These are phyloP conservation scores for Tetraodon nigroviridis DNA, from an alignment of 2,113 vertebrate genomes.

Conservation along the genomic window DNA sequence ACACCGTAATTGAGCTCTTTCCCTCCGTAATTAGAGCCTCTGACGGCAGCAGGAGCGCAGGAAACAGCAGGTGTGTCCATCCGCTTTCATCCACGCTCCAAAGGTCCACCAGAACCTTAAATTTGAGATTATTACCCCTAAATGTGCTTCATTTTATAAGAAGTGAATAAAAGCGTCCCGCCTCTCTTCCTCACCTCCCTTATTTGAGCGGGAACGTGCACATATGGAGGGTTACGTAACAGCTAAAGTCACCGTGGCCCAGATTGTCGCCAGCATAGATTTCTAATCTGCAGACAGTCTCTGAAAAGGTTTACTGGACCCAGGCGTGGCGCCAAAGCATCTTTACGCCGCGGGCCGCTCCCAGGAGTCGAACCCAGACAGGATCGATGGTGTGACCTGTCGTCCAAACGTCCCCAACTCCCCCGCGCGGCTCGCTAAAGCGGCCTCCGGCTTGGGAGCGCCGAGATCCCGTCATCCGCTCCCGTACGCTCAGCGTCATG, in stretches of 20 bases:
- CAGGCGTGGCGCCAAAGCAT: background rate
- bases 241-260: constrained; percentile 52
- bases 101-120: too few relatives aligned
- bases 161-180: background rate
- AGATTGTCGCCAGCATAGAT: constrained; percentile 42
- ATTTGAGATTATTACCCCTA: background rate
- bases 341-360: background rate
- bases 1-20: constrained; percentile 8
- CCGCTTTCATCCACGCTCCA: too few relatives aligned
- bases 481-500: too few relatives aligned
- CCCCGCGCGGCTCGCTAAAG: background rate
- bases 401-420: background rate
- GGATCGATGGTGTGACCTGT: background rate
- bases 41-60: background rate
- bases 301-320: constrained; percentile 39
- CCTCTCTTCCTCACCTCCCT: background rate
- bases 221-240: constrained; percentile 54
- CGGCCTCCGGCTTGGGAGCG: too few relatives aligned
- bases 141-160: background rate
- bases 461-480: too few relatives aligned
- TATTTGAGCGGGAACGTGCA: constrained; percentile 16
- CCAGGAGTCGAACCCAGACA: background rate
- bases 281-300: constrained; percentile 50
- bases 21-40: constrained; percentile 40
- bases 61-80: constrained; percentile 1